Evolutionary conservation across 2,888 invertebrate genomes (phyloP).

Genomic region (Lottia gigantea): DNA sequence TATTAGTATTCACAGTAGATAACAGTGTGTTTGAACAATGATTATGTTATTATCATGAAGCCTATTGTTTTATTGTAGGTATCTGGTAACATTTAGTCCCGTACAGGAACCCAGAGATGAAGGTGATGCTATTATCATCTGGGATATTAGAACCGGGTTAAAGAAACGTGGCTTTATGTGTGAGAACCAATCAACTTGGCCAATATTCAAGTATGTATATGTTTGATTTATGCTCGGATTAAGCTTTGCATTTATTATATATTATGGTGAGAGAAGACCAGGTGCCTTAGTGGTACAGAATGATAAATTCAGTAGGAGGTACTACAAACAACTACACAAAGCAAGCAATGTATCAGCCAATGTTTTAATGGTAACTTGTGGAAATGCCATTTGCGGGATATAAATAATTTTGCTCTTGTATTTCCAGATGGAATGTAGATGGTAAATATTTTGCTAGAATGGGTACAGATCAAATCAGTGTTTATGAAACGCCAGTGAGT

Average conservation of each 20-base stretch:
- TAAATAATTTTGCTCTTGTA: conserved; percentile 9
- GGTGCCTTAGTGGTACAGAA: too few species aligned
- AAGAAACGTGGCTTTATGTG: conserved; percentile 89
- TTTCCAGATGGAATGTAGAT: conserved; percentile 86
- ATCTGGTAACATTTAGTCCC: conserved; percentile 93
- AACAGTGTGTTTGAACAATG: too few species aligned
- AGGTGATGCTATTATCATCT: conserved; percentile 86
- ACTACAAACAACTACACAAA: too few species aligned
- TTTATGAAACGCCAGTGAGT: conserved; percentile 91
- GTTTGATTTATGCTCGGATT: too few species aligned
- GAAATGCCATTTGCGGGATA: not conserved
- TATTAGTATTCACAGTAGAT: too few species aligned
- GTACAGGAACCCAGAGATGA: conserved; percentile 76
- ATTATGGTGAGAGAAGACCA: too few species aligned
- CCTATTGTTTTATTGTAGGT: conserved; percentile 70
- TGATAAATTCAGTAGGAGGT: too few species aligned
- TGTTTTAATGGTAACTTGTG: too few species aligned
- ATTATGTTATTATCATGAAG: too few species aligned
- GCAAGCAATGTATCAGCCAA: too few species aligned
- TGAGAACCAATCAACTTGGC: conserved; percentile 80
- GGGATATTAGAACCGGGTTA: conserved; percentile 95
- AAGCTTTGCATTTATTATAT: too few species aligned
- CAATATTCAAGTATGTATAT: conserved; percentile 81
- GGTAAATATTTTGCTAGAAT: conserved; percentile 94
- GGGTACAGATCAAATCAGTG: conserved; percentile 79